These are phyloP conservation scores for Lycophotia porphyrea DNA, from an alignment of 2,888 invertebrate genomes.

Conservation along the genomic window DNA sequence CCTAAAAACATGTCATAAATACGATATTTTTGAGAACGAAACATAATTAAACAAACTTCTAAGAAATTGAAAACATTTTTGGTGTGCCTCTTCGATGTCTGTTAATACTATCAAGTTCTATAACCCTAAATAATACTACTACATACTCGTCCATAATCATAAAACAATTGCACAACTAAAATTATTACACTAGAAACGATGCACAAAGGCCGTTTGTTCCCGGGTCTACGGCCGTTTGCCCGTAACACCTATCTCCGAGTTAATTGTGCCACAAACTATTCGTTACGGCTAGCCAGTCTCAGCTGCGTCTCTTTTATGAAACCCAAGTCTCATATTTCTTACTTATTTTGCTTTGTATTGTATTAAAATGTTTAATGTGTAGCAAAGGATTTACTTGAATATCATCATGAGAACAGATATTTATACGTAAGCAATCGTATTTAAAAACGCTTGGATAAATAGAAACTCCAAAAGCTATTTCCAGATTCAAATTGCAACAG, in stretches of 20 bases:
- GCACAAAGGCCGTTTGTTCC: slow-evolving; percentile 44
- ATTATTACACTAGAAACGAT: slow-evolving; percentile 35
- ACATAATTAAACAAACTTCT: neutral
- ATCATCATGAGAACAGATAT: slow-evolving; percentile 1
- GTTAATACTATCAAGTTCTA: neutral
- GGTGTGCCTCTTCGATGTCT: too few relatives aligned
- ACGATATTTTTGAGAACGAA: neutral
- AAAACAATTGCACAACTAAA: slow-evolving; percentile 33
- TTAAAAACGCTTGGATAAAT: neutral
- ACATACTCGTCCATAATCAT: slow-evolving; percentile 4
- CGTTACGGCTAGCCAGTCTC: slow-evolving; percentile 34
- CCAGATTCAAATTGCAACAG: slow-evolving; percentile 17
- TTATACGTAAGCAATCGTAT: neutral
- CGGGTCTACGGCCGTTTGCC: slow-evolving; percentile 31
- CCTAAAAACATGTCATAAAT: neutral
- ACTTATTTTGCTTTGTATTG: slow-evolving; percentile 24
- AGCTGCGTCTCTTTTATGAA: slow-evolving; percentile 58
- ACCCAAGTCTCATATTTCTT: slow-evolving; percentile 28
- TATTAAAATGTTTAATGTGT: slow-evolving; percentile 17
- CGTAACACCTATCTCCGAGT: slow-evolving; percentile 51
- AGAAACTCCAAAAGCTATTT: slow-evolving; percentile 22
- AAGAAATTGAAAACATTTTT: neutral
- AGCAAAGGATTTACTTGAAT: slow-evolving; percentile 1
- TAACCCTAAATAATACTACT: neutral
- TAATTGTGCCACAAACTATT: slow-evolving; percentile 61